Evolutionary conservation across 2,888 invertebrate genomes (phyloP), one percentile per base, ranked within the genome.

Genomic region (Drosophila cracens): DNA sequence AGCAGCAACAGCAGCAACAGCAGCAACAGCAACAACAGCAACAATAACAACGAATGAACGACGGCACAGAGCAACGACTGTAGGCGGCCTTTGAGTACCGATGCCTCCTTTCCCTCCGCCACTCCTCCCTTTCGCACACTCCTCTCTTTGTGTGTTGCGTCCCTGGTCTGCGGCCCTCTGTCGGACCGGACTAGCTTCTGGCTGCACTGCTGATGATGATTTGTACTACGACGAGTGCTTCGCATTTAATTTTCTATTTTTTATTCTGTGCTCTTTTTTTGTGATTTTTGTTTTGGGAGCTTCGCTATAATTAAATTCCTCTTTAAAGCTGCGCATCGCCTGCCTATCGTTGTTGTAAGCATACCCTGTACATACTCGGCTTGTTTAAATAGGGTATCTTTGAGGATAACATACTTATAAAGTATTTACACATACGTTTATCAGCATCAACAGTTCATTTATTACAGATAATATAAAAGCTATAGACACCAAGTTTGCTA

Each of bases 261-360:
- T 33, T 57, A 33, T 48, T 48, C 27, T 36, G 25, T 36, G 25
- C 46, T 40, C 57, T 43, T 40, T 57, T 49, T 36, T 58, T 51
- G 78, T 52, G 70, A 70, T 59, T 74, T 64, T 61, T 65, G 70
- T 65, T 70, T 75, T 75, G 65, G 13, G 33, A 70, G 70, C 70
- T 70, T 75, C 54, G 77, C 78, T 84, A 84, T 86, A 86, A 86
- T 86, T 87, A 89, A 86, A 86, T 86, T 85, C 82, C 70, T 79
- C 79, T 85, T 88, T 81, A 81, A 88, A 84, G 78, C 72, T 70
- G 48, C 29, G 65, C 64, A 29, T 31, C 56, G 56, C 63, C 53
- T 33, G 59, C 48, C 57, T 27, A 56, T 72, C 48, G 38, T n/a
- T 25, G 27, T 27, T 61, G 29, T 43, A 27, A 34, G 11, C 21